phyloP scores from a whole-genome alignment of 2,113 vertebrate genomes.

The Salminus brasiliensis region DNA sequence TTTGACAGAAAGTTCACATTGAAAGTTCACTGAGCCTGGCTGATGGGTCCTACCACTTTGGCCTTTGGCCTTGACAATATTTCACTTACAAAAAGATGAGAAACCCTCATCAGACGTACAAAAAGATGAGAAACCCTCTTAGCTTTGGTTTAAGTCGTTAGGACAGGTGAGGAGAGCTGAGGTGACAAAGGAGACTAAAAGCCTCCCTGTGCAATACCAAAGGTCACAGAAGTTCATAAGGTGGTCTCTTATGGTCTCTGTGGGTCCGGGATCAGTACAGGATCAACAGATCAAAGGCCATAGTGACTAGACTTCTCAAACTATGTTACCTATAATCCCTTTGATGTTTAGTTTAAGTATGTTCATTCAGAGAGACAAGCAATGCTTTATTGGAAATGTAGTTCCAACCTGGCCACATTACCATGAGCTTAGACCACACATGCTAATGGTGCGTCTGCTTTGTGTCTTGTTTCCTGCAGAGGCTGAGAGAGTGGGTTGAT shows the following conservation, averaged over 20 bases:
- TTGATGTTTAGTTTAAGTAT: slow-evolving; percentile 9
- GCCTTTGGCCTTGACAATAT: no score
- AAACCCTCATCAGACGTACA: no score
- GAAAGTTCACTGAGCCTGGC: no score
- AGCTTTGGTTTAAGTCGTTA: not conserved
- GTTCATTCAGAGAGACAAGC: not conserved
- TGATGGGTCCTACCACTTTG: no score
- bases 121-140: not conserved
- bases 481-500: not conserved
- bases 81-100: no score
- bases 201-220: not conserved
- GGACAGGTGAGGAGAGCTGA: not conserved
- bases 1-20: no score
- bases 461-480: slow-evolving; percentile 9
- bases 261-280: slow-evolving; percentile 11
- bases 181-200: not conserved
- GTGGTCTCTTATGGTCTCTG: not conserved
- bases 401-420: not conserved
- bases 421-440: not conserved
- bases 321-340: not conserved
- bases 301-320: slow-evolving; percentile 5
- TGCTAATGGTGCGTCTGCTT: not conserved
- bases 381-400: not conserved
- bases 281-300: slow-evolving; percentile 37
- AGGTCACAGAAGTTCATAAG: slow-evolving; percentile 24